These are phyloP conservation scores for Pteruthius melanotis DNA, from an alignment of 2,113 vertebrate species.

Conservation along the genomic window DNA sequence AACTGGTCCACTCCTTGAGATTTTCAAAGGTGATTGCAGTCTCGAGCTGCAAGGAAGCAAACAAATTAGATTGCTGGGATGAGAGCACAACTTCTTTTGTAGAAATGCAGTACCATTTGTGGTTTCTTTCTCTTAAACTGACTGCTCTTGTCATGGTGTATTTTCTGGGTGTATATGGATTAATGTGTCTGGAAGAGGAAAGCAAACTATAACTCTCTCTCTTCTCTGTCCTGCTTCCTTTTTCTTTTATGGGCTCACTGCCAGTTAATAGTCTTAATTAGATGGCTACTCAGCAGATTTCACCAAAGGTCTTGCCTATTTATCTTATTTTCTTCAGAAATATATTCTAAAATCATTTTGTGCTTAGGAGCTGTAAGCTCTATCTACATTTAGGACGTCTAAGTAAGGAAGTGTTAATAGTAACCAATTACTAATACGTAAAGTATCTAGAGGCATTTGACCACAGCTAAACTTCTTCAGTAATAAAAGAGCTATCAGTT, in stretches of 20 bases:
- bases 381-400: not conserved
- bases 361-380: not conserved
- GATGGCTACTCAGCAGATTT: not conserved
- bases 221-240: not conserved
- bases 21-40: not conserved
- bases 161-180: not conserved
- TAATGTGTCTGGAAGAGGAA: not conserved
- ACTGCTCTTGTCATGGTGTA: not conserved
- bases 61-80: not conserved
- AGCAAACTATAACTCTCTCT: not conserved
- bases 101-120: not conserved
- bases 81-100: not conserved
- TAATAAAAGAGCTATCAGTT: not conserved
- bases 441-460: not conserved
- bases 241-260: not conserved
- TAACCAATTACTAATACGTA: not conserved
- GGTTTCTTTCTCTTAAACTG: not conserved
- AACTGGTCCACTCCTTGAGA: conserved; percentile 23
- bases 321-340: not conserved
- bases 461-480: not conserved
- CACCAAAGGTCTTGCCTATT: not conserved
- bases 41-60: conserved; percentile 36
- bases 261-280: not conserved
- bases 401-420: not conserved
- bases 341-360: not conserved